Conservation (phyloP, 2,888 invertebrate genomes). For the Rhagonycha fulva region DNA sequence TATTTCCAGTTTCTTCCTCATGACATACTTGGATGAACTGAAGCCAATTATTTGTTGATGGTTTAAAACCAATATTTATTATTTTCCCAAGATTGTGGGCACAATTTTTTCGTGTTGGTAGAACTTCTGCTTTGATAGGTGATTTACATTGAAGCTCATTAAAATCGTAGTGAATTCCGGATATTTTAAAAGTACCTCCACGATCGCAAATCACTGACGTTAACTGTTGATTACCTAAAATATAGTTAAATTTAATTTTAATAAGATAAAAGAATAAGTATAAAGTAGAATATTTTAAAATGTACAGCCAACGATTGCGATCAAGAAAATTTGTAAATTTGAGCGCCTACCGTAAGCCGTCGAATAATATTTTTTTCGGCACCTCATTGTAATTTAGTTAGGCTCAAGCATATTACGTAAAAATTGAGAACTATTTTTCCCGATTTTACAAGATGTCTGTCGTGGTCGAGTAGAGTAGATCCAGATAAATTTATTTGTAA, state of each 20-base stretch:
- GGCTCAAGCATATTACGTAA: no score
- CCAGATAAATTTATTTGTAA: no score
- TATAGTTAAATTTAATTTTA: conserved; percentile 1
- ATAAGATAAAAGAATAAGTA: background rate
- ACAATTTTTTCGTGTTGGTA: conserved; percentile 42
- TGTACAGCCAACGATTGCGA: no score
- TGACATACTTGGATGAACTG: conserved; percentile 50
- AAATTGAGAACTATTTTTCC: no score
- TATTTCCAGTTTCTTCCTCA: conserved; percentile 43
- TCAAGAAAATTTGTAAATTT: no score
- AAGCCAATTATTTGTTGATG: conserved; percentile 38
- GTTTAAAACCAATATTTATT: conserved; percentile 44
- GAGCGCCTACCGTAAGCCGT: no score
- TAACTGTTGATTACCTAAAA: conserved; percentile 43
- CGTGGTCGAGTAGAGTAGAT: no score
- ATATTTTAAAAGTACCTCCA: conserved; percentile 37
- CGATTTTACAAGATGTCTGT: no score
- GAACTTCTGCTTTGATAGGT: conserved; percentile 41
- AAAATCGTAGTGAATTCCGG: conserved; percentile 35
- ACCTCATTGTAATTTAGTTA: no score
- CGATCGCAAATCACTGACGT: conserved; percentile 40
- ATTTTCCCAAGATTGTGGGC: conserved; percentile 40
- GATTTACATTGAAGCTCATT: conserved; percentile 41
- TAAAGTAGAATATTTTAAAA: no score
- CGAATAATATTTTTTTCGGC: no score